Evolutionary conservation across 2,113 vertebrate species (phyloP).

Genomic region (Spermophilus dauricus): DNA sequence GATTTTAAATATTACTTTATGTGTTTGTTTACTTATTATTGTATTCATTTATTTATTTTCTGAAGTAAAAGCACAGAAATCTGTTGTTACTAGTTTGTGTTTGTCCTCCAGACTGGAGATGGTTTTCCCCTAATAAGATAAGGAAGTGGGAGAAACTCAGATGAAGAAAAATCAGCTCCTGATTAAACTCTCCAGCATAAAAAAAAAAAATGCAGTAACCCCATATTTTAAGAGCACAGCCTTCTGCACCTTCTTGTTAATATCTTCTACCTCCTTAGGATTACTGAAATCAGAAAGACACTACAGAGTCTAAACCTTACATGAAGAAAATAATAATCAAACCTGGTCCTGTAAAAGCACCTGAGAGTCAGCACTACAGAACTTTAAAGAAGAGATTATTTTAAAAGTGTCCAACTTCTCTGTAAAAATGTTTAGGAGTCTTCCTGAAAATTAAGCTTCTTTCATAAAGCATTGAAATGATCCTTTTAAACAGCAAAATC

Average conservation of each 20-base stretch:
- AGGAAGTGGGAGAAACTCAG: background rate
- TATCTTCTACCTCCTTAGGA: background rate
- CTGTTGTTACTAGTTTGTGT: background rate
- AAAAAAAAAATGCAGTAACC: conserved; percentile 4
- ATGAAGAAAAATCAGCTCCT: background rate
- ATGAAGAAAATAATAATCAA: conserved; percentile 65
- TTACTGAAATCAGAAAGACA: conserved; percentile 30
- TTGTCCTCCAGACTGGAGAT: background rate
- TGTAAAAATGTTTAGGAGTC: background rate
- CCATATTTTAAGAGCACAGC: background rate
- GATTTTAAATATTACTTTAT: conserved; percentile 37
- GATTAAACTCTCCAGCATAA: background rate
- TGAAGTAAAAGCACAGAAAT: background rate
- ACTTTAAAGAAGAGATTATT: conserved; percentile 19
- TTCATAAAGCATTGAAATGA: conserved; percentile 8
- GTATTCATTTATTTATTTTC: conserved; percentile 33
- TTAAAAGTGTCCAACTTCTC: background rate
- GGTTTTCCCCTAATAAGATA: background rate
- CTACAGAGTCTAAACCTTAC: background rate
- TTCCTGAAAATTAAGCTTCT: conserved; percentile 28
- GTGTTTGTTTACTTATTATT: conserved; percentile 43
- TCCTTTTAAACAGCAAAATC: background rate
- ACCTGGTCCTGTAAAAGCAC: background rate
- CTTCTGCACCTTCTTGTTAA: background rate
- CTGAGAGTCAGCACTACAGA: background rate